Evolutionary conservation across 2,888 invertebrate species (phyloP), one percentile per base, ranked within the genome.

Genomic region (Melanchra persicariae): DNA sequence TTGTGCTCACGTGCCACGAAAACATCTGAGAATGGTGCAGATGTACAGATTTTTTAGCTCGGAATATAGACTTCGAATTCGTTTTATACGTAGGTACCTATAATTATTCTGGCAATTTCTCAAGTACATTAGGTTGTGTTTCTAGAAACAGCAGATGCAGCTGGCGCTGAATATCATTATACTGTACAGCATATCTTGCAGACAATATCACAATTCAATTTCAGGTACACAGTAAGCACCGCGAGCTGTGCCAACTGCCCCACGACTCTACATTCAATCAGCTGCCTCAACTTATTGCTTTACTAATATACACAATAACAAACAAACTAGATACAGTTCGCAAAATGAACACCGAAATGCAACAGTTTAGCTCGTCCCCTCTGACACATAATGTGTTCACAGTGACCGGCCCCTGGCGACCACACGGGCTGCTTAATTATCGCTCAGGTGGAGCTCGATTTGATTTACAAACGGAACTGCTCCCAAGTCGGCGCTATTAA

Each of bases 381-480:
- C n/a, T 12, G 40, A 12, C 57, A 43, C 30, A 45, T 40, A 19
- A 57, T 60, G 63, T 17, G 67, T 47, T 52, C 17, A 24, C 26
- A 26, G 17, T 8, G 2, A 49, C 40, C 9, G 62, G 24, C 26
- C 61, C 0, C 63, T n/a, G 26, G 51, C 26, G 34, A 37, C 4
- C 65, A 10, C 19, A 15, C 45, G 5, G 40, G 22, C 63, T 74
- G 45, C 47, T 52, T 52, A 52, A 60, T 51, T 26, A 79, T 49
- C 19, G 51, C 63, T 22, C 51, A 60, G 49, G 24, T 64, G n/a
- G n/a, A 51, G 49, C 52, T 19, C 64, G 19, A 58, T 80, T 79
- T 58, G 65, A 45, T 74, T 74, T 65, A 51, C 69, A 54, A 60
- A n/a, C 68, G 64, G 75, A 69, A 62, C 58, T 40, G 19, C 40